Percentiles rank a stretch among this genome's conserved stretches.
Evolutionary conservation across 1,140 invertebrate species (phyloP).

Genomic region (Scaptomyza graminum): DNA sequence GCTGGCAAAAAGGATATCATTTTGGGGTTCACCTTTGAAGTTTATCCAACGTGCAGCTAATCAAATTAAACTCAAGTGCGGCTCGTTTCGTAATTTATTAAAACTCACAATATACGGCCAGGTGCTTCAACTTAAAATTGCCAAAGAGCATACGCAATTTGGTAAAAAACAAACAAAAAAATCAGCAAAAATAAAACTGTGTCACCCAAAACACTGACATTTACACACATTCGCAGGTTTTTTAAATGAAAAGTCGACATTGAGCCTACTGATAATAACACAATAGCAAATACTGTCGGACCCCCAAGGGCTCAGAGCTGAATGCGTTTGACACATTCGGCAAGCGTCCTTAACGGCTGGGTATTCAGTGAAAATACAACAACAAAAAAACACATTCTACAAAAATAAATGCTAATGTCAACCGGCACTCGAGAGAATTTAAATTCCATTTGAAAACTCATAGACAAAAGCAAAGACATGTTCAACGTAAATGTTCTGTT

Average conservation of each 20-base stretch:
- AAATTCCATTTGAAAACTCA: constrained; percentile 77
- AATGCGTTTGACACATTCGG: constrained; percentile 48
- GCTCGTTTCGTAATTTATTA: constrained; percentile 63
- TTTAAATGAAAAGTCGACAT: constrained; percentile 36
- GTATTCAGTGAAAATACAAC: not conserved
- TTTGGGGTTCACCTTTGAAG: constrained; percentile 52
- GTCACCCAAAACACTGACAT: constrained; percentile 1
- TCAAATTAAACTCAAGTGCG: constrained; percentile 72
- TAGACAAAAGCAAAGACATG: constrained; percentile 72
- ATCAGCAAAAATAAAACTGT: constrained; percentile 16
- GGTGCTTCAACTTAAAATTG: constrained; percentile 31
- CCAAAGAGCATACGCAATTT: constrained; percentile 54
- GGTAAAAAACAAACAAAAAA: constrained; percentile 32
- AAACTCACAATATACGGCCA: constrained; percentile 66
- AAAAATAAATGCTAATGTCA: constrained; percentile 73
- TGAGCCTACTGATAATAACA: constrained; percentile 48
- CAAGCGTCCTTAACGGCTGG: constrained; percentile 25
- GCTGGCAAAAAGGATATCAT: constrained; percentile 36
- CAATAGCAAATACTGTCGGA: constrained; percentile 41
- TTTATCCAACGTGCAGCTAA: constrained; percentile 37
- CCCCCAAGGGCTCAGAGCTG: constrained; percentile 6
- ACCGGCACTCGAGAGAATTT: constrained; percentile 77
- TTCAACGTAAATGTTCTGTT: constrained; percentile 49
- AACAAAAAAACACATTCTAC: constrained; percentile 8
- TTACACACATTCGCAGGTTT: not conserved